Percentiles rank a stretch among this genome's conserved stretches.
Evolutionary conservation across 2,888 invertebrate genomes (phyloP).

Genomic region (Alviniconcha strummeri): DNA sequence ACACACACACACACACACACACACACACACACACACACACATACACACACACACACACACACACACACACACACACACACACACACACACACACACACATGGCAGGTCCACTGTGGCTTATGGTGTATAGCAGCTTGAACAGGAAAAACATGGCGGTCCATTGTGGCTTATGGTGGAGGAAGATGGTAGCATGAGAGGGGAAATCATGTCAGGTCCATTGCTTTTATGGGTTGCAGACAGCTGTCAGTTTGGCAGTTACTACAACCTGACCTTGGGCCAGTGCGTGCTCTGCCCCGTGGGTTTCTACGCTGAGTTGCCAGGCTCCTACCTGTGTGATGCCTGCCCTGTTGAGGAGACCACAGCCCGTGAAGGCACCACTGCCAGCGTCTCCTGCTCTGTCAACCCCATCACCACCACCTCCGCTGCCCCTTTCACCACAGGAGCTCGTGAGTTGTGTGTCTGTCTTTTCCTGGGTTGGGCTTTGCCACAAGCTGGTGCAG

Average conservation of each 20-base stretch:
- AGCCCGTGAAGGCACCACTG: conserved; percentile 31
- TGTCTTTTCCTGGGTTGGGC: too few species aligned
- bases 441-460: background rate
- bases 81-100: too few species aligned
- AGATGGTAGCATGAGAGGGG: too few species aligned
- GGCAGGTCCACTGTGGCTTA: too few species aligned
- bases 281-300: conserved; percentile 46
- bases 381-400: conserved; percentile 35
- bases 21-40: too few species aligned
- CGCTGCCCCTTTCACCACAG: background rate
- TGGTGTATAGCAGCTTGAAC: too few species aligned
- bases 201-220: too few species aligned
- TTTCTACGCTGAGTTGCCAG: conserved; percentile 40
- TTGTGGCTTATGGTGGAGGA: too few species aligned
- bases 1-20: too few species aligned
- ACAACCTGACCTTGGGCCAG: conserved; percentile 30
- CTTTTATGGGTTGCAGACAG: conserved; percentile 15
- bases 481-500: background rate
- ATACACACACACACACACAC: too few species aligned
- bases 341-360: conserved; percentile 43
- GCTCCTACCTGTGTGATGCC: conserved; percentile 43
- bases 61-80: too few species aligned
- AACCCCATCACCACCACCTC: conserved; percentile 5
- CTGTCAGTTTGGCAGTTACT: conserved; percentile 41
- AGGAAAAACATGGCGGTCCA: too few species aligned